Conservation (phyloP, 2,888 invertebrate species). For the Drosophila koepferae region DNA sequence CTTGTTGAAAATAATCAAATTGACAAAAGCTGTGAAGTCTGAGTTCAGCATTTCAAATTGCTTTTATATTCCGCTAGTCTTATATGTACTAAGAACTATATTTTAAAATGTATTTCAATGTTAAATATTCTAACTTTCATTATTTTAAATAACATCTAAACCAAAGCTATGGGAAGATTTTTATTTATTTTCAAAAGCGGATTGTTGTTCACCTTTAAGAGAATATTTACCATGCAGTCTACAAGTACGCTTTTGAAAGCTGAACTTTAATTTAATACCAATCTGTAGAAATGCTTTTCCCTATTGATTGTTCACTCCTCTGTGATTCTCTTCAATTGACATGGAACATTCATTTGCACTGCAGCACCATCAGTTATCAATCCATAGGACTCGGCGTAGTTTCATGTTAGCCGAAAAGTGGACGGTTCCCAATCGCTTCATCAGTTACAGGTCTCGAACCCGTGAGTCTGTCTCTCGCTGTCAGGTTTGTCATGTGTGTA, state of each 20-base stretch:
- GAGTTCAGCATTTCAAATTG: background rate
- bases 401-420: conserved; percentile 18
- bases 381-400: conserved; percentile 16
- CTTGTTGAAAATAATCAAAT: background rate
- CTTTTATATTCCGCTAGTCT: background rate
- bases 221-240: background rate
- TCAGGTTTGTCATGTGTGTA: conserved; percentile 40
- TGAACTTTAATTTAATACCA: background rate
- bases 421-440: conserved; percentile 34
- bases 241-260: background rate
- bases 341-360: conserved; percentile 40
- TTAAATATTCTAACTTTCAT: too few relatives aligned
- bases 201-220: too few relatives aligned
- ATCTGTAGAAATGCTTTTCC: background rate
- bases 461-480: conserved; percentile 7
- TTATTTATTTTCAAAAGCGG: too few relatives aligned
- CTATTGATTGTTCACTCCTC: conserved; percentile 6
- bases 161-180: too few relatives aligned
- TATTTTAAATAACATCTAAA: too few relatives aligned
- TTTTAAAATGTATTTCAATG: background rate
- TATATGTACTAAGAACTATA: too few relatives aligned
- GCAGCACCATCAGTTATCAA: conserved; percentile 36
- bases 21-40: background rate
- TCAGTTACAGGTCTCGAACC: conserved; percentile 22
- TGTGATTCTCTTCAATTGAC: conserved; percentile 26